phyloP scores from a whole-genome alignment of 2,113 vertebrate species.

The Nymphicus hollandicus region DNA sequence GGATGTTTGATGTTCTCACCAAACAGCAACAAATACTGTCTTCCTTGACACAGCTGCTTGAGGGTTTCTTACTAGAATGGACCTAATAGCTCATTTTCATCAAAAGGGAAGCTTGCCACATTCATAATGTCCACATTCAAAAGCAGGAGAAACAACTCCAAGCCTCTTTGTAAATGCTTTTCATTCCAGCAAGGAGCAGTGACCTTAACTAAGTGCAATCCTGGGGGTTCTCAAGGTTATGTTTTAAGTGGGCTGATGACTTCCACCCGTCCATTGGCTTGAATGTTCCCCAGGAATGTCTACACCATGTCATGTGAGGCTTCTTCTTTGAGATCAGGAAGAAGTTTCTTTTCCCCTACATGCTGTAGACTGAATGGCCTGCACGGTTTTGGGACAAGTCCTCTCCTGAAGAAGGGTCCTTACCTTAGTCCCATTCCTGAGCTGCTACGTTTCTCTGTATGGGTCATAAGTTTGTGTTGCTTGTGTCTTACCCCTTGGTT shows the following conservation, averaged over 20 bases:
- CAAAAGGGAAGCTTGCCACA: background rate
- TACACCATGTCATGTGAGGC: background rate
- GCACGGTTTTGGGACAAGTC: background rate
- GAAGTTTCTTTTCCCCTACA: background rate
- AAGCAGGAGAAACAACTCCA: background rate
- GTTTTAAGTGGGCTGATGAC: background rate
- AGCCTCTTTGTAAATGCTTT: background rate
- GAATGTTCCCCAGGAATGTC: background rate
- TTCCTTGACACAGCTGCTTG: background rate
- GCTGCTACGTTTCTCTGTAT: background rate
- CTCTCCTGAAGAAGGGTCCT: background rate
- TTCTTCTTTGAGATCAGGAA: background rate
- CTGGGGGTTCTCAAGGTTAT: background rate
- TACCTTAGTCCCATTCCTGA: background rate
- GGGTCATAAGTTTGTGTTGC: background rate
- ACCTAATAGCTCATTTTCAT: background rate
- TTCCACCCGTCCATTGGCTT: background rate
- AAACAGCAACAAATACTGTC: background rate
- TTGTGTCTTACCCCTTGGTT: background rate
- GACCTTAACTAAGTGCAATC: background rate
- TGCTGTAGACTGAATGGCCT: background rate
- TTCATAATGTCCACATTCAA: background rate
- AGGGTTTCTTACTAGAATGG: background rate
- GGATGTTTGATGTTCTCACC: background rate
- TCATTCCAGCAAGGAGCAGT: background rate